phyloP scores from a whole-genome alignment of 1,140 invertebrate genomes.

The Procambarus clarkii region DNA sequence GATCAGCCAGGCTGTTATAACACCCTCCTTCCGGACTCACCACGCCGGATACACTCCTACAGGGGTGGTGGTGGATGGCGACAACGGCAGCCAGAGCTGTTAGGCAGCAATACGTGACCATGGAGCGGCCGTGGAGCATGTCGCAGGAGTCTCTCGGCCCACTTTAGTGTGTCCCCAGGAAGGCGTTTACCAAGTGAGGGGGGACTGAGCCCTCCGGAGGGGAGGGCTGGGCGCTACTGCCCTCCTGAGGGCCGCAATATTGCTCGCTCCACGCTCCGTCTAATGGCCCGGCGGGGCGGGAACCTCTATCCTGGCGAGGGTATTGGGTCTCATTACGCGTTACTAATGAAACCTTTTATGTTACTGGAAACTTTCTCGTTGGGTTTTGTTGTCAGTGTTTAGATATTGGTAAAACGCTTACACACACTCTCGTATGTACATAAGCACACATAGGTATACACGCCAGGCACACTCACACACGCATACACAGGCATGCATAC shows the following conservation, averaged over 20 bases:
- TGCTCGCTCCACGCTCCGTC: not conserved
- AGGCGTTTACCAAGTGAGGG: not conserved
- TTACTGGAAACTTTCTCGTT: too few relatives aligned
- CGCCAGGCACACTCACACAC: too few relatives aligned
- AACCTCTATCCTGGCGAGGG: not conserved
- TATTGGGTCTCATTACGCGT: too few relatives aligned
- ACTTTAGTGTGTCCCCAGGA: not conserved
- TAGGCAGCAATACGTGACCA: not conserved
- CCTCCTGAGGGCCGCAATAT: not conserved
- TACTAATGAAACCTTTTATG: too few relatives aligned
- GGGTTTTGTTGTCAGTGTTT: too few relatives aligned
- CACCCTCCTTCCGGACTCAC: too few relatives aligned
- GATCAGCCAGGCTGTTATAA: too few relatives aligned
- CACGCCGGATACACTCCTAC: too few relatives aligned
- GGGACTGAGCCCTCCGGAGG: not conserved
- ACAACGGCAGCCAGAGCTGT: not conserved
- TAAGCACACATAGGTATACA: too few relatives aligned
- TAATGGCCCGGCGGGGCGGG: not conserved
- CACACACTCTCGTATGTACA: too few relatives aligned
- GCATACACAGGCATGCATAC: too few relatives aligned
- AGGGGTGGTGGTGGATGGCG: not conserved
- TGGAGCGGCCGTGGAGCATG: not conserved
- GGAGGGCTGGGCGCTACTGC: not conserved
- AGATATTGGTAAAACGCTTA: too few relatives aligned
- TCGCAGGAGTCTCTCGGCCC: not conserved